These are phyloP conservation scores for Mylabris sibirica DNA, from an alignment of 2,888 invertebrate species.

Conservation along the genomic window DNA sequence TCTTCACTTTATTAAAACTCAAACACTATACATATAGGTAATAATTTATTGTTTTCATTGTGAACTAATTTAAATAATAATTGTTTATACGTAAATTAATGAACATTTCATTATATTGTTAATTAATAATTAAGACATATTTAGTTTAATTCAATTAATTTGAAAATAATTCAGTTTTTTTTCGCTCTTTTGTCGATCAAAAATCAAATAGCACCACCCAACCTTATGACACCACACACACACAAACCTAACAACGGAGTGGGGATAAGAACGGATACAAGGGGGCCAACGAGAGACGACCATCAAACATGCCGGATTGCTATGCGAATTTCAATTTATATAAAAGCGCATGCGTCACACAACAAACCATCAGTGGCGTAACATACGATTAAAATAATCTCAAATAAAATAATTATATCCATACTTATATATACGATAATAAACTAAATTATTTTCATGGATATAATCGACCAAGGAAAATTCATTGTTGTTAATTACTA, in stretches of 20 bases:
- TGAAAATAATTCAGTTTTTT: background rate
- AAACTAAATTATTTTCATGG: too few relatives aligned
- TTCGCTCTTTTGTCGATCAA: background rate
- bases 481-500: too few relatives aligned
- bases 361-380: background rate
- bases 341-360: background rate
- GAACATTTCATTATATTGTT: conserved; percentile 16
- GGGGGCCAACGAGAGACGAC: conserved; percentile 39
- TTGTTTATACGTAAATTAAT: background rate
- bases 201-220: conserved; percentile 38
- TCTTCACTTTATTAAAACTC: conserved; percentile 25
- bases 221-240: conserved; percentile 44
- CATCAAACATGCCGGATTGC: conserved; percentile 18
- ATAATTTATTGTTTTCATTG: conserved; percentile 25
- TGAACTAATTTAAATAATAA: background rate
- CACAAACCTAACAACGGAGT: conserved; percentile 38
- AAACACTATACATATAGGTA: conserved; percentile 8
- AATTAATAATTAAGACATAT: conserved; percentile 1
- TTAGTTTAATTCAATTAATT: background rate
- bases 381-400: background rate
- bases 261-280: conserved; percentile 41
- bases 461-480: too few relatives aligned
- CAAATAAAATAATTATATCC: background rate
- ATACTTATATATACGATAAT: background rate
- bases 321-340: background rate